Base-by-base conservation (phyloP, 2,888 invertebrate genomes). In the Teleiodes luculella region DNA sequence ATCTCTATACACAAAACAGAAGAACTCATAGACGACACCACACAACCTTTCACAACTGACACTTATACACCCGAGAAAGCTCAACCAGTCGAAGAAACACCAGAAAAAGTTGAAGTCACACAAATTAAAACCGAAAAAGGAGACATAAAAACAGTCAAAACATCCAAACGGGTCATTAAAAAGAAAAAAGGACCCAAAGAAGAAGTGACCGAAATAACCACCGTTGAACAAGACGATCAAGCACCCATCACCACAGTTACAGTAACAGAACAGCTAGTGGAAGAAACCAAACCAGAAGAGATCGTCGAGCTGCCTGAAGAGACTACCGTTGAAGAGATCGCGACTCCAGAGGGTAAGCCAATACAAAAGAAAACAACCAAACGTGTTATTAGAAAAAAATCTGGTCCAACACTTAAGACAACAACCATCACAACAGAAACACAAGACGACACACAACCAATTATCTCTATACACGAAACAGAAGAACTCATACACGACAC, bases 291-390 rank as follows among this genome's bases (percentile, higher is more conserved):
- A 8, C 52, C 52, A 20, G n/a, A 13, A 74, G 77, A 13, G 76
- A 79, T 52, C 7, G 28, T 57, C 0, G 60, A 83, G 49, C 58
- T 81, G 7, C 76, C 82, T 1, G 79, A 83, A 59, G 66, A 73
- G 55, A 64, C 66, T 0, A 72, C 59, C 0, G 37, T 58, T 6
- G 52, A 58, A 39, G 58, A 58, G 18, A 8, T 47, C 10, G 31
- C 50, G 3, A 28, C 53, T 0, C 48, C 41, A 3, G 56, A 54
- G 60, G 60, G 66, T 57, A 66, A 70, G 67, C 60, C 54, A 0
- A 57, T 54, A 7, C 63, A 60, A 52, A 70, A 58, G 54, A 76
- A 60, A 2, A 57, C 63, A 14, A 68, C 66, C 49, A 69, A 66
- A 55, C 60, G 69, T 16, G 59, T 62, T 0, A 67, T 73, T n/a